Evolutionary conservation across 2,888 invertebrate species (phyloP).

Genomic region (Napeogenes sylphis): DNA sequence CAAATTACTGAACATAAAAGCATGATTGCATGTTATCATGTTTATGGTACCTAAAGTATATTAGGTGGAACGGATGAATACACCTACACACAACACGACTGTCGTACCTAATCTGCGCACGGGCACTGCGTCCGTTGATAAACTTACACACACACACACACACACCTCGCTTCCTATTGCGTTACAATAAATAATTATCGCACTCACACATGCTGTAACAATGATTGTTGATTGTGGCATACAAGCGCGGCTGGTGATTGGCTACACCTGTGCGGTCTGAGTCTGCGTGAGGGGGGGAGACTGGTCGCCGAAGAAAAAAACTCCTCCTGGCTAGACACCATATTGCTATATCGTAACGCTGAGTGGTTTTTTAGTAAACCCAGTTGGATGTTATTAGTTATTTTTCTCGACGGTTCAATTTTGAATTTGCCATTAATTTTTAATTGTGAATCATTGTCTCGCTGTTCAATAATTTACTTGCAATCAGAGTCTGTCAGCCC

Average conservation of each 20-base stretch:
- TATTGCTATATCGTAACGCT: constrained; percentile 39
- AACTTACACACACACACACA: constrained; percentile 51
- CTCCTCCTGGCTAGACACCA: constrained; percentile 50
- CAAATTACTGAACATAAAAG: too few species aligned
- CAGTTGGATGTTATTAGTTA: constrained; percentile 13
- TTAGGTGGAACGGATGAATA: constrained; percentile 58
- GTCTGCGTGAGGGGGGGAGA: constrained; percentile 28
- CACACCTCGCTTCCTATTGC: constrained; percentile 52
- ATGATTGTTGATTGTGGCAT: constrained; percentile 46
- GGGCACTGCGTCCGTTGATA: constrained; percentile 67
- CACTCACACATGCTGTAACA: constrained; percentile 42
- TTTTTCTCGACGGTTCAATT: constrained; percentile 10
- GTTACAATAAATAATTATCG: constrained; percentile 57
- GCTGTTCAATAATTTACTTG: constrained; percentile 5
- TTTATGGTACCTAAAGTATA: constrained; percentile 20
- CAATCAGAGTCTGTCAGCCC: background rate
- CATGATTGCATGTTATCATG: constrained; percentile 4
- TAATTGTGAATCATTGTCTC: constrained; percentile 20
- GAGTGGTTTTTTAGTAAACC: constrained; percentile 35
- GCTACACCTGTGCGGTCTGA: constrained; percentile 54
- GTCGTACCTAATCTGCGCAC: constrained; percentile 52
- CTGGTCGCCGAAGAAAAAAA: constrained; percentile 43
- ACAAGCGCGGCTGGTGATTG: constrained; percentile 51
- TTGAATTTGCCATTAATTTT: constrained; percentile 8
- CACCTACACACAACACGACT: constrained; percentile 55